phyloP scores from a whole-genome alignment of 2,113 vertebrate species.

The Aegithalos caudatus region DNA sequence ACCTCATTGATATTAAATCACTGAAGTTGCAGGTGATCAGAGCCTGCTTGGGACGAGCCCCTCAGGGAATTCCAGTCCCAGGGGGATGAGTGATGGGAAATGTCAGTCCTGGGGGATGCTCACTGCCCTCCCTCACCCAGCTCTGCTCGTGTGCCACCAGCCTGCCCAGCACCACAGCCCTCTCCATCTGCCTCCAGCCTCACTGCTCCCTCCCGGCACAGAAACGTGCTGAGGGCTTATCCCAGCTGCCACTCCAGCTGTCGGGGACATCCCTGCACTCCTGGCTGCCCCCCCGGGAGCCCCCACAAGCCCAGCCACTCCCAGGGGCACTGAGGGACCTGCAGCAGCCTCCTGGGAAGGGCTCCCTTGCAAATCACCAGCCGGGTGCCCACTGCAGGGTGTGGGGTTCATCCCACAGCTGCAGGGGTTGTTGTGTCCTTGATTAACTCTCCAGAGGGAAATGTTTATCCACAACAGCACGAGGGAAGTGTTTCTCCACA shows the following conservation, averaged over 20 bases:
- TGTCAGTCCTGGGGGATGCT: neutral
- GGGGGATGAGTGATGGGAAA: neutral
- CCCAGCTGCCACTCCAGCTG: neutral
- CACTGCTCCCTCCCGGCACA: neutral
- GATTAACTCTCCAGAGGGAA: neutral
- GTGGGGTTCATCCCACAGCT: neutral
- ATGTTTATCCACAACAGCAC: neutral
- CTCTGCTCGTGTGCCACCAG: neutral
- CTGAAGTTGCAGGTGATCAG: neutral
- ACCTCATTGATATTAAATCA: neutral
- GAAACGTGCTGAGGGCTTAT: neutral
- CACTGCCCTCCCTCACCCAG: neutral
- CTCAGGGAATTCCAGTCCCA: neutral
- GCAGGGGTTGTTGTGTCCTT: neutral
- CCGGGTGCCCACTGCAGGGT: neutral
- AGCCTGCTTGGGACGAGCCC: neutral
- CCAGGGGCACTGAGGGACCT: neutral
- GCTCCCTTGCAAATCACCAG: neutral
- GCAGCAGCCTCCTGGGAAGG: neutral
- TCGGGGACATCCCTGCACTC: neutral
- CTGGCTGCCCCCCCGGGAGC: neutral
- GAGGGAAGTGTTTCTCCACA: neutral
- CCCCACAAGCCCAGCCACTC: neutral
- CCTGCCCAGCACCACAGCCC: neutral
- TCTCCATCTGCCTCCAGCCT: neutral